Conservation (phyloP, 2,797 vertebrate genomes). For the Gastrophryne carolinensis region DNA sequence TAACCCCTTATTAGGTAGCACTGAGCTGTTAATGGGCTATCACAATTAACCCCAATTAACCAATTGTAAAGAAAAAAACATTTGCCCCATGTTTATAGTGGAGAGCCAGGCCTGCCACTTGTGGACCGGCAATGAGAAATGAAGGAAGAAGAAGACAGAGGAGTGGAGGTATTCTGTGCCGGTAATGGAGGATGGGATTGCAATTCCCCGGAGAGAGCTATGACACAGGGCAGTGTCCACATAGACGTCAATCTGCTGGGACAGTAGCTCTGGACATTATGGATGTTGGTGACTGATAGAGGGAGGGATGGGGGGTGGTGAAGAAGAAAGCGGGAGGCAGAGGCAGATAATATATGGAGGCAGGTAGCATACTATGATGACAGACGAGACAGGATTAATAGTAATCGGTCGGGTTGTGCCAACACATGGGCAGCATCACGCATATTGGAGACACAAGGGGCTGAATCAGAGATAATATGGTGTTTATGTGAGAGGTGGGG, state of each 20-base stretch:
- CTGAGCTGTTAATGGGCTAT: background rate
- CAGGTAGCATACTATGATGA: constrained; percentile 53
- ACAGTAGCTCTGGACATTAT: background rate
- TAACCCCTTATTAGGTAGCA: background rate
- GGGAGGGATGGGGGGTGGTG: background rate
- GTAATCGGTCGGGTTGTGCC: background rate
- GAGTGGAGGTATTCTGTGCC: background rate
- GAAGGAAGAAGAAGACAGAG: background rate
- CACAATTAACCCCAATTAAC: background rate
- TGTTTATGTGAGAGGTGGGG: constrained; percentile 33
- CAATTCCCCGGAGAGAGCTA: background rate
- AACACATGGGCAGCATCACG: background rate
- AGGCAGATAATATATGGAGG: constrained; percentile 51
- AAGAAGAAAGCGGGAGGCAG: background rate
- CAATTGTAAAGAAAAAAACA: background rate
- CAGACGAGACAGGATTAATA: background rate
- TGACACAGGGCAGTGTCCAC: background rate
- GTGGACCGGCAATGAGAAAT: background rate
- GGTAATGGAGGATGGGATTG: background rate
- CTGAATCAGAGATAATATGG: constrained; percentile 5
- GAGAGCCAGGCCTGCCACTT: background rate
- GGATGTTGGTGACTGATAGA: background rate
- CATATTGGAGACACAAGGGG: constrained; percentile 16
- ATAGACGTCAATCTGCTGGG: background rate
- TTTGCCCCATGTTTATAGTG: background rate